Evolutionary conservation across 2,797 vertebrate species (phyloP).

Genomic region (Pseudocheirus occidentalis): DNA sequence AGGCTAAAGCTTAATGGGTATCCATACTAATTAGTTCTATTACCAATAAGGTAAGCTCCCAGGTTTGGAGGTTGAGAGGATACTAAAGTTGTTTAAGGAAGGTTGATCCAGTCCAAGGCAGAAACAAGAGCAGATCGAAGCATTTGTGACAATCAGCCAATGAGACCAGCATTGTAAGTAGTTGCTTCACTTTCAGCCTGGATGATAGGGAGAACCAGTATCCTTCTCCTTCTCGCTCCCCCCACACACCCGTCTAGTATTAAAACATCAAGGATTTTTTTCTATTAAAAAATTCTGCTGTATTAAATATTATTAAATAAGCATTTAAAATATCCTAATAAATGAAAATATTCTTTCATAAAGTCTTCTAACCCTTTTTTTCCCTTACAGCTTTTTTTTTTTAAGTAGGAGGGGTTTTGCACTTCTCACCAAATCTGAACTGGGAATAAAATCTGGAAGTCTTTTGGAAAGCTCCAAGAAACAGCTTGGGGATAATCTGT

Average conservation of each 20-base stretch:
- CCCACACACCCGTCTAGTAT: background rate
- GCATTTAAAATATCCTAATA: background rate
- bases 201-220: background rate
- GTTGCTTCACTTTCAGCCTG: background rate
- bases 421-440: background rate
- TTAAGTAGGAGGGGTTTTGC: background rate
- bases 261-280: background rate
- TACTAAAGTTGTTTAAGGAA: background rate
- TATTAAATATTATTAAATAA: background rate
- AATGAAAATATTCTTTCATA: background rate
- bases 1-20: background rate
- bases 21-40: background rate
- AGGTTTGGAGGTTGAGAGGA: background rate
- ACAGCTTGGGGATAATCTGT: background rate
- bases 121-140: background rate
- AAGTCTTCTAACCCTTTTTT: background rate
- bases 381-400: background rate
- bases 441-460: background rate
- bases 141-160: background rate
- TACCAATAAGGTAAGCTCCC: background rate
- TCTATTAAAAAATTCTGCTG: background rate
- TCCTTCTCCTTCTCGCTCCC: background rate
- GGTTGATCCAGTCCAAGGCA: background rate
- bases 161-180: background rate
- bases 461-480: background rate